Base-by-base conservation (phyloP, 2,888 invertebrate genomes). In the Argyresthia albistria region DNA sequence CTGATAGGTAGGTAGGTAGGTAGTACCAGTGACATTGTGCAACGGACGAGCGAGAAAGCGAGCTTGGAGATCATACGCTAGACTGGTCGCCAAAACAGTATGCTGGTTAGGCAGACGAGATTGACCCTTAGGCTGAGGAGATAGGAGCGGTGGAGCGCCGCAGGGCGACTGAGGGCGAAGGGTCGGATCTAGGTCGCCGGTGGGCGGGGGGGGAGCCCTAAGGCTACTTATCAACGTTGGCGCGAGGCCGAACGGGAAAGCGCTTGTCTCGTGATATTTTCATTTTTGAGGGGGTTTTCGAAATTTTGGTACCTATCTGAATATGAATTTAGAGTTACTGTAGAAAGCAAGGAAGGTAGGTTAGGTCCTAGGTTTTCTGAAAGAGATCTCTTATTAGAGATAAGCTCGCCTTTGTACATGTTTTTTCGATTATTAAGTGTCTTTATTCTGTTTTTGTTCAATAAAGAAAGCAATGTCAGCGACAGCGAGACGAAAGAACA, bases 181-280 rank as follows among this genome's bases (percentile, higher is more conserved):
- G 56, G 60, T 72, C 70, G 65, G 76, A 71, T 76, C 80, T 80
- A 75, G 73, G 57, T 58, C 70, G 66, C 66, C 73, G 52, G 67
- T 52, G 69, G 59, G 54, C 48, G 53, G 51, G 70, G 70, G 69
- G 74, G 78, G 75, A 78, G 78, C 84, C 87, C 84, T 84, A 80
- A 79, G 81, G 80, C 80, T 77, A 83, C 82, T 86, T 82, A 83
- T 80, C 82, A 77, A 75, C 63, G 64, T 74, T 67, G 66, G 61
- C 64, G 69, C 50, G 53, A 45, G 37, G 51, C 52, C 46, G 43
- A 51, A 42, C 43, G 61, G 76, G 80, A 83, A 83, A 84, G 83
- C 80, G 77, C n/a, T 65, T 16, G 11, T 39, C 37, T 39, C 25
- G 39, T 49, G 16, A 49, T 49, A 37, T 49, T 37, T 16, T 25